Conservation (phyloP, 2,888 invertebrate species). For the Drosophila lacicola region DNA sequence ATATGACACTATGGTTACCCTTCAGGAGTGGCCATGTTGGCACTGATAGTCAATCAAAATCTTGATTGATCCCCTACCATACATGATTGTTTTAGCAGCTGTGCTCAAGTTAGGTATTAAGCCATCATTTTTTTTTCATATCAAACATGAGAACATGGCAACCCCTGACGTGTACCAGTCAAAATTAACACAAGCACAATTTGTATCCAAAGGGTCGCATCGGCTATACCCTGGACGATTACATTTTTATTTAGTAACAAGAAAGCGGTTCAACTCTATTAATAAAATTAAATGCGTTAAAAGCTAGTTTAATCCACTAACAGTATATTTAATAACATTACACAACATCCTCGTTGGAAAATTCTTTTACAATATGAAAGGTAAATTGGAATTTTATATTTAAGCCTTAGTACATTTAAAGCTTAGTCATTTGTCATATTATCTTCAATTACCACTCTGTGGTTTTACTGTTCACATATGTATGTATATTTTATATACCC, state of each 20-base stretch:
- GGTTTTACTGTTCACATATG: background rate
- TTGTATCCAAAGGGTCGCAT: background rate
- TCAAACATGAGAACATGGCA: conserved; percentile 52
- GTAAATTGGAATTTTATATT: too few relatives aligned
- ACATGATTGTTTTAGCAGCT: background rate
- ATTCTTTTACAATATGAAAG: too few relatives aligned
- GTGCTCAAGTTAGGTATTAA: conserved; percentile 40
- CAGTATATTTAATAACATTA: too few relatives aligned
- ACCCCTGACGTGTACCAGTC: conserved; percentile 58
- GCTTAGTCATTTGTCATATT: background rate
- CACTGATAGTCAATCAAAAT: conserved; percentile 43
- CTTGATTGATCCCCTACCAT: conserved; percentile 54
- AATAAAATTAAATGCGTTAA: too few relatives aligned
- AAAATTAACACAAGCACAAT: background rate
- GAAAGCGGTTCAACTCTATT: too few relatives aligned
- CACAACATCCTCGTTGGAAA: too few relatives aligned
- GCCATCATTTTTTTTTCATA: conserved; percentile 35
- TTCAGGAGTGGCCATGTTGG: conserved; percentile 20
- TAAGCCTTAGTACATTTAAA: too few relatives aligned
- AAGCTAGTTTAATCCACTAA: too few relatives aligned
- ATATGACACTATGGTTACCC: conserved; percentile 10
- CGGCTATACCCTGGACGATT: conserved; percentile 27
- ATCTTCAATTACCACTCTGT: background rate
- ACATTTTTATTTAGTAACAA: too few relatives aligned
- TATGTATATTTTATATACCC: conserved; percentile 14